These are phyloP conservation scores for Trogon melanurus DNA, from an alignment of 2,113 vertebrate species.

Conservation along the genomic window DNA sequence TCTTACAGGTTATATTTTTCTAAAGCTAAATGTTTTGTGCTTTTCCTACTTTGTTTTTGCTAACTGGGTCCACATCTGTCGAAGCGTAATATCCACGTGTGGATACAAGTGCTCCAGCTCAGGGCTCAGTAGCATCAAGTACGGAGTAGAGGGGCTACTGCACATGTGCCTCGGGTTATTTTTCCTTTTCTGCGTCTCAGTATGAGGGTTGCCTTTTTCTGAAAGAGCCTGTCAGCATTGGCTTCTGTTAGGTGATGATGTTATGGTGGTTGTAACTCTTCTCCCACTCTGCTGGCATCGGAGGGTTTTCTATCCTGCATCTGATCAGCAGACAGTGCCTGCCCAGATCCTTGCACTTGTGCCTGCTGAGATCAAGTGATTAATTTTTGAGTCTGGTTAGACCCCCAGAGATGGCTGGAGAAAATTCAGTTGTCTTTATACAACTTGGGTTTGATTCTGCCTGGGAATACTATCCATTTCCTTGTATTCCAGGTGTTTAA, in stretches of 20 bases:
- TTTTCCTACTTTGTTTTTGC: not conserved
- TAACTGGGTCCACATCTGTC: not conserved
- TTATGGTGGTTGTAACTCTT: not conserved
- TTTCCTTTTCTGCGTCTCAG: not conserved
- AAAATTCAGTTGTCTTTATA: not conserved
- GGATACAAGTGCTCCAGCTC: not conserved
- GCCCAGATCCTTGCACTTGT: not conserved
- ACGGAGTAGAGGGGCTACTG: not conserved
- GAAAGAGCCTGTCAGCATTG: not conserved
- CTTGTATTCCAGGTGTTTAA: not conserved
- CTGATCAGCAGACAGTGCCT: not conserved
- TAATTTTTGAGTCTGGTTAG: not conserved
- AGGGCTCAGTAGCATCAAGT: not conserved
- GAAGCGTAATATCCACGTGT: accelerated
- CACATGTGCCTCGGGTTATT: accelerated
- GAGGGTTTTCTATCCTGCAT: not conserved
- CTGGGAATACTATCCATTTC: not conserved
- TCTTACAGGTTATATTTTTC: not conserved
- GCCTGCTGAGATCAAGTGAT: not conserved
- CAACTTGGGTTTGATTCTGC: not conserved
- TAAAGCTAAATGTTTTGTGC: not conserved
- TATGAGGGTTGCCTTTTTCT: not conserved
- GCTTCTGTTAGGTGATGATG: not conserved
- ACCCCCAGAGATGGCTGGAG: not conserved
- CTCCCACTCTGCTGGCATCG: not conserved